Evolutionary conservation across 2,888 invertebrate species (phyloP).

Genomic region (Dolomedes plantarius): DNA sequence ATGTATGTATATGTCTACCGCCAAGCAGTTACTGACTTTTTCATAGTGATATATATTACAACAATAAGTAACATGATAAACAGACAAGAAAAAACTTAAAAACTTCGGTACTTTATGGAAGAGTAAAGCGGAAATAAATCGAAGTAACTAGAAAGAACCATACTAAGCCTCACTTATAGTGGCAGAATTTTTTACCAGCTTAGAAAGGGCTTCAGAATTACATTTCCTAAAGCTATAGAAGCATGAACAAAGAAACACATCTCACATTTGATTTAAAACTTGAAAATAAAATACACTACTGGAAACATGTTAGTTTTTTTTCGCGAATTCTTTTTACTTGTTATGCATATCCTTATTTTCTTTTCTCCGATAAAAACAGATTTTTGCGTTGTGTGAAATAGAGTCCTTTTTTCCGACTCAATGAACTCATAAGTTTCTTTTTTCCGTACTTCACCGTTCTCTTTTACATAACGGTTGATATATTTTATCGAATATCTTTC

Average conservation of each 20-base stretch:
- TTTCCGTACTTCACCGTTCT: neutral
- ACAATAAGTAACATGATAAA: too few species aligned
- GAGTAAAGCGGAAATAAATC: too few species aligned
- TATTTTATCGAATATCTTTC: conserved; percentile 8
- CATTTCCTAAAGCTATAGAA: conserved; percentile 2
- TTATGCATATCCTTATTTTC: conserved; percentile 1
- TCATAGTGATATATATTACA: too few species aligned
- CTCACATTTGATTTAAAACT: neutral
- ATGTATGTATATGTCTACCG: too few species aligned
- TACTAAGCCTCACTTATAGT: neutral
- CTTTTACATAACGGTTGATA: neutral
- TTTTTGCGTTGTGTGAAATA: neutral
- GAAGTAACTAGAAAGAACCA: neutral
- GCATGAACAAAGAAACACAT: neutral
- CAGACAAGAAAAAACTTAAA: too few species aligned
- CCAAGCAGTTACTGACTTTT: too few species aligned
- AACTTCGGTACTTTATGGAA: too few species aligned
- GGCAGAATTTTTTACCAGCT: neutral
- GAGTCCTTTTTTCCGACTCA: neutral
- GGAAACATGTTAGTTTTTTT: neutral
- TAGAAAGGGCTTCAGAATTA: neutral
- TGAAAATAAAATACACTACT: neutral
- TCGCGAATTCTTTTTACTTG: neutral
- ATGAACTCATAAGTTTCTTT: conserved; percentile 2
- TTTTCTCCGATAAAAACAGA: neutral